Base-by-base conservation (phyloP, 1,140 invertebrate species). In the Bicyclus anynana region DNA sequence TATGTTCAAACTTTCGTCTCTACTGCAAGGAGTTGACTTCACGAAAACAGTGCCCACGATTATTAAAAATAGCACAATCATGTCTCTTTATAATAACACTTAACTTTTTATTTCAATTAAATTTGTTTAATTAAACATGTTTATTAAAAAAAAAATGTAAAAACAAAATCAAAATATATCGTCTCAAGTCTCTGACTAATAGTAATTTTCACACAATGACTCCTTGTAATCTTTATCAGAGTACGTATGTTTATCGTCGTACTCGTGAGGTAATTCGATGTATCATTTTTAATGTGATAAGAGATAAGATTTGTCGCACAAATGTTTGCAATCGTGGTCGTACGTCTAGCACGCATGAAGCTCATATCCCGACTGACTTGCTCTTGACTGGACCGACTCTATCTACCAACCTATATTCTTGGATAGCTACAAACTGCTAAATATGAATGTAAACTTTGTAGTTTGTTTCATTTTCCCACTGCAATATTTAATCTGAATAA, bases 211-310 rank as follows among this genome's bases (percentile, higher is more conserved):
- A 60, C 54, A 33, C 58, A 65, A 65, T 67, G 44, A 68, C 60
- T 59, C 65, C 26, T 42, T 65, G 56, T 59, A 42, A 38, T 46
- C 66, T 75, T 77, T 80, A 80, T 82, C 75, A 53, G 63, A 76
- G 69, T 65, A 23, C 3, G 69, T 67, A 66, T 62, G n/a, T 59
- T 77, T 84, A 84, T 84, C 79, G 59, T 59, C 23, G 53, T 56
- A 66, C 74, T 77, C 59, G 70, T 80, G 74, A 78, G 69, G 75
- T 79, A 80, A 82, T 79, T 75, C 64, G 71, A 76, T 84, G 80
- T 84, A 80, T 85, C 82, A 84, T 81, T 75, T 80, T 73, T 74
- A 26, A 29, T 59, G 46, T 77, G 78, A 82, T 82, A 79, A 81
- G 75, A 74, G 79, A 85, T 84, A 82, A 85, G 55, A 27, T 57